Base-by-base conservation (phyloP, 1,140 invertebrate species). In the Drosophila tropicalis region DNA sequence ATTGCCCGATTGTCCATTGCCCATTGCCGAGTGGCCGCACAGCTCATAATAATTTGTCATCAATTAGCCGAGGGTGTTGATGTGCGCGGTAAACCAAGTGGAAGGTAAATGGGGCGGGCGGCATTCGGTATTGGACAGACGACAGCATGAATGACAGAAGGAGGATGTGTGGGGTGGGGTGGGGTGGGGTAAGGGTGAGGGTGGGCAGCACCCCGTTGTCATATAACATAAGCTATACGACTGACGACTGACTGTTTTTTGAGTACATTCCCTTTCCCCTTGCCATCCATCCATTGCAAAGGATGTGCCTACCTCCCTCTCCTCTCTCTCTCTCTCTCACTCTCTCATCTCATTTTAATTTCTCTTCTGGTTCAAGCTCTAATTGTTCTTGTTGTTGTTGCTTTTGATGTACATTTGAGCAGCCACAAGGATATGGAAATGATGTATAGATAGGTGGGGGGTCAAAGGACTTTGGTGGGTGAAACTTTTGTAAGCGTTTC, bases 61-160 rank as follows among this genome's bases (percentile, higher is more conserved):
- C 84, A 89, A 89, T 89, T 89, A 89, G 84, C 85, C 51, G 85
- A 90, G 84, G 84, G 84, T 89, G 84, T 89, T 89, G 84, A 89
- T 90, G 84, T 90, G 85, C 79, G 84, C 77, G 84, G 84, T 89
- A 89, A 89, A 84, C 84, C 84, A 89, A 89, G 84, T 89, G 84
- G 84, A 89, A 89, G 65, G 65, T 61, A 66, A 65, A 47, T 41
- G 39, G 61, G 61, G 67, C 44, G n/a, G 44, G 44, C 44, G 17
- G 44, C 12, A 51, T 51, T 51, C n/a, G 36, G 36, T 36, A 36
- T 36, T 36, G 7, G 34, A 22, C n/a, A n/a, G n/a, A 22, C 22
- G 22, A 22, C 22, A 22, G 22, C 22, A 3, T 25, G 22, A 25
- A 25, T 25, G 22, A 25, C 22, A 25, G 22, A 25, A 25, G 22